These are phyloP conservation scores for Cynodonichthys magdalenae DNA, from an alignment of 2,797 vertebrate species.

Conservation along the genomic window DNA sequence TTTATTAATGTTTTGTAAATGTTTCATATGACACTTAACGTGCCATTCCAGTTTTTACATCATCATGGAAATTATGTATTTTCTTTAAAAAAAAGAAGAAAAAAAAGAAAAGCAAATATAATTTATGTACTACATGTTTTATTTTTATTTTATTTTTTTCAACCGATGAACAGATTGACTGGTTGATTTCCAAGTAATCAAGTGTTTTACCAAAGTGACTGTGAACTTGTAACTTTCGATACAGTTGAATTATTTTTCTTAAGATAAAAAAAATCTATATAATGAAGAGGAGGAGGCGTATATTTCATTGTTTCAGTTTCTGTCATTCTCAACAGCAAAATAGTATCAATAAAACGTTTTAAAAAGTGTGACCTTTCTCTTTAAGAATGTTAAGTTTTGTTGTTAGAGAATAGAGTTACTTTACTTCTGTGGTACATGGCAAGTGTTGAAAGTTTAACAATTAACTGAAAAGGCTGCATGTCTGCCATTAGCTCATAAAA, in stretches of 20 bases:
- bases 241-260: constrained; percentile 93
- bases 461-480: neutral
- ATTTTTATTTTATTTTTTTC: constrained; percentile 26
- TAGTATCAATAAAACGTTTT: constrained; percentile 86
- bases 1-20: constrained; percentile 99
- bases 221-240: constrained; percentile 94
- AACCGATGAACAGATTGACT: constrained; percentile 80
- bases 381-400: constrained; percentile 40
- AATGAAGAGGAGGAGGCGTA: constrained; percentile 80
- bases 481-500: neutral
- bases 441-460: constrained; percentile 12
- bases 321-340: constrained; percentile 95
- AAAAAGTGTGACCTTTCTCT: constrained; percentile 76
- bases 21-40: constrained; percentile 94
- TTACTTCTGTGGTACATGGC: constrained; percentile 23
- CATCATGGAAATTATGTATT: constrained; percentile 84
- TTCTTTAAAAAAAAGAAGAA: constrained; percentile 71
- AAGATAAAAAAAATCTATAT: constrained; percentile 84
- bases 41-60: constrained; percentile 96
- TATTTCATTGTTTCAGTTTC: constrained; percentile 89
- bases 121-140: constrained; percentile 80
- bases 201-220: constrained; percentile 99
- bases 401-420: constrained; percentile 1
- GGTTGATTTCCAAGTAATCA: constrained; percentile 87
- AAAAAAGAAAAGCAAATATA: constrained; percentile 63